Percentiles rank a stretch among this genome's conserved stretches.
Conservation (phyloP, 2,113 vertebrate species). For the Willisornis vidua region DNA sequence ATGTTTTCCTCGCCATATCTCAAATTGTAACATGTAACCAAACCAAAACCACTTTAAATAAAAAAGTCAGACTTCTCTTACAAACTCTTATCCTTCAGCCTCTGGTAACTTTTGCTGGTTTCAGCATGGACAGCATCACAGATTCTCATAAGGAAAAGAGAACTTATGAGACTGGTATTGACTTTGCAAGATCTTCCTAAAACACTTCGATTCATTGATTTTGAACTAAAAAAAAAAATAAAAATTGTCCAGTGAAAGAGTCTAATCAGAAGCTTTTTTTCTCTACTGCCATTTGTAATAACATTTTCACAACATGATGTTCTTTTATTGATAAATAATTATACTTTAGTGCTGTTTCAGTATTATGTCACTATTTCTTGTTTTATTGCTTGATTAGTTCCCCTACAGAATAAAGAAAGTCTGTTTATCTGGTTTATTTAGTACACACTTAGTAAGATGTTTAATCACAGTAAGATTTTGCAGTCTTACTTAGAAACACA, state of each 20-base stretch:
- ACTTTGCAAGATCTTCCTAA: not conserved
- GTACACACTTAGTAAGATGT: not conserved
- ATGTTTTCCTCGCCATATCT: not conserved
- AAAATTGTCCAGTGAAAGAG: not conserved
- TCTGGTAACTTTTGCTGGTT: not conserved
- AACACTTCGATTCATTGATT: not conserved
- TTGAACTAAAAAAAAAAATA: not conserved
- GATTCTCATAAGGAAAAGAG: not conserved
- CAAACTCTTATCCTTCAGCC: not conserved
- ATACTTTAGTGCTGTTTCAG: not conserved
- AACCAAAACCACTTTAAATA: not conserved
- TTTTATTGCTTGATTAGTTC: not conserved
- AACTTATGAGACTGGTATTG: not conserved
- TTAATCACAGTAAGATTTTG: not conserved
- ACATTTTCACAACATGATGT: not conserved
- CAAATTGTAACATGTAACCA: not conserved
- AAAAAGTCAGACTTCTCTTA: not conserved
- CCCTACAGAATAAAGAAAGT: conserved; percentile 11
- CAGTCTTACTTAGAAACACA: not conserved
- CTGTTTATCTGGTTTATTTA: not conserved
- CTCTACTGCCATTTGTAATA: not conserved
- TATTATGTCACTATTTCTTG: not conserved
- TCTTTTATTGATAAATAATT: not conserved
- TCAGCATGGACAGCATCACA: not conserved
- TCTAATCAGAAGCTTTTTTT: not conserved